Evolutionary conservation across 2,888 invertebrate species (phyloP), one percentile per base, ranked within the genome.

Genomic region (Tiliacea citrago): DNA sequence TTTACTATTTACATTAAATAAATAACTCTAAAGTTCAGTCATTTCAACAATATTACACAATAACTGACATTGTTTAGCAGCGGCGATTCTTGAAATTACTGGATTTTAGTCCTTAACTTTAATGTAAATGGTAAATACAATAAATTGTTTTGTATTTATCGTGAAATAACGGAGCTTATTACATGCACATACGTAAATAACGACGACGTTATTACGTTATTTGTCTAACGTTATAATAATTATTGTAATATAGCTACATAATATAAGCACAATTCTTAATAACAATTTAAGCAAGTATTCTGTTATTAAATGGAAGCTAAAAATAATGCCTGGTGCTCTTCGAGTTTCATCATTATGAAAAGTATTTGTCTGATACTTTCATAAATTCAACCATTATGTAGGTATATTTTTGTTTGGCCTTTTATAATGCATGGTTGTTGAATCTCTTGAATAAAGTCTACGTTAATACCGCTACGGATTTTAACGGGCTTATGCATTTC

Each of bases 341-440:
- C 0, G 9, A 63, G 5, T 63, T 75, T 42, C 29, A 24, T 62
- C 6, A 42, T 21, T 47, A 66, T 49, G 18, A 61, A 51, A 77
- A 82, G 68, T 65, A 51, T 69, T 79, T 65, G 35, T 35, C 7
- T 60, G 10, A 35, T 49, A 39, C 18, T 57, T 77, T 70, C 42
- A 53, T 21, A 21, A 68, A 13, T 51, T 55, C 53, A 18, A 12
- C 29, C 47, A 61, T 45, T 51, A 21, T 35, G 16, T n/a, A n/a
- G n/a, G n/a, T 29, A 35, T 51, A 21, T 76, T 62, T 67, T 13
- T 77, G 18, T 82, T 68, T 29, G 35, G 18, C 42, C 39, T 16
- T 24, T 35, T 58, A 61, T 12, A 55, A 69, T 29, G 53, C 42
- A 63, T 35, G 58, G 35, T 51, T 61, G 51, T 51, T 70, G 71